Percentiles rank a stretch among this genome's conserved stretches.
phyloP scores from a whole-genome alignment of 2,888 invertebrate genomes.

The Caenorhabditis panamensis region DNA sequence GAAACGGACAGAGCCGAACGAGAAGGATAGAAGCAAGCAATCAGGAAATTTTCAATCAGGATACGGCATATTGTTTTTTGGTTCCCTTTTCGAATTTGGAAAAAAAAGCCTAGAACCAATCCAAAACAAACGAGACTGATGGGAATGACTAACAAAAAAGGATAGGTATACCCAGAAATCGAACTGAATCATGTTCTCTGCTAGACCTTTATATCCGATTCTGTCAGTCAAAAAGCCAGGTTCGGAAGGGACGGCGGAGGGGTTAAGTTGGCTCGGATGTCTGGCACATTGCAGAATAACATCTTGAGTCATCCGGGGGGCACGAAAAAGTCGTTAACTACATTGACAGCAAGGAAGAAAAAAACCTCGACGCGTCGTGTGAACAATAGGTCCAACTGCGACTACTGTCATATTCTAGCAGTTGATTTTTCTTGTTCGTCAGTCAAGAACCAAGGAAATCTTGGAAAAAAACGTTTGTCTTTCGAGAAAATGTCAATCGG shows the following conservation, averaged over 20 bases:
- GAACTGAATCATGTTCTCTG: neutral
- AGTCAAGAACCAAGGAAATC: no score
- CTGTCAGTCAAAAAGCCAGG: neutral
- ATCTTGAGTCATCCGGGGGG: constrained; percentile 1
- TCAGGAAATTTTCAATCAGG: neutral
- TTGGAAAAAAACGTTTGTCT: neutral
- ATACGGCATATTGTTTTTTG: neutral
- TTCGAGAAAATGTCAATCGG: constrained; percentile 19
- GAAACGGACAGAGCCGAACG: no score
- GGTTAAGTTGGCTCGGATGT: neutral
- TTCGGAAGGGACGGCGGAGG: neutral
- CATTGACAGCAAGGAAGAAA: neutral
- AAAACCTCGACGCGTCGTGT: neutral
- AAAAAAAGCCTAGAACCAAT: no score
- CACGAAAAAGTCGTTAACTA: constrained; percentile 10
- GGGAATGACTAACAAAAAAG: neutral
- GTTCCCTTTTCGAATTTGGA: no score
- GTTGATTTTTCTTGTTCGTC: constrained; percentile 4
- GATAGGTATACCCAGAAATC: no score
- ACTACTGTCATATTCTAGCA: constrained; percentile 49
- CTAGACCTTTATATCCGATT: neutral
- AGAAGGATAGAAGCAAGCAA: no score
- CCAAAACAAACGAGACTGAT: no score
- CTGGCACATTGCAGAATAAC: constrained; percentile 9
- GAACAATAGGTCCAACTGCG: constrained; percentile 32